Evolutionary conservation across 2,113 vertebrate genomes (phyloP).

Genomic region (Nyctibius bracteatus): DNA sequence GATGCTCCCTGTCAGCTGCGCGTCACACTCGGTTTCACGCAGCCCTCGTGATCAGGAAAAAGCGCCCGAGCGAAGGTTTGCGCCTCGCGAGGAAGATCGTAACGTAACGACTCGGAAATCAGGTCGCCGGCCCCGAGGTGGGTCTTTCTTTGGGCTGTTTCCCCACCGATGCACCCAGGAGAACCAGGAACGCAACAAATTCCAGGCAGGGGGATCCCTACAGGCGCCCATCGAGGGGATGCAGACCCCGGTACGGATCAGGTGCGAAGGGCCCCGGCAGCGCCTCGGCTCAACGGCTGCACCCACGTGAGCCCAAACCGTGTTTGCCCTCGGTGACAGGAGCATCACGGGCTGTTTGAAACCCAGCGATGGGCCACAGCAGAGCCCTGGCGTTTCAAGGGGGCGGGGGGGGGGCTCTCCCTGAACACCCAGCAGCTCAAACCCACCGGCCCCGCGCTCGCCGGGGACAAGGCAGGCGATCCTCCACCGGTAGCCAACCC

Average conservation of each 20-base stretch:
- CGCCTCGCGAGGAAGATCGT: not conserved
- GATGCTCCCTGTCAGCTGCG: conserved; percentile 40
- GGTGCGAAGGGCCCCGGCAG: not conserved
- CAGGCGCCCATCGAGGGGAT: not conserved
- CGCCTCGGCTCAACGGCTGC: not conserved
- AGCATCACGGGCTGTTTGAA: not conserved
- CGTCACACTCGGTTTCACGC: not conserved
- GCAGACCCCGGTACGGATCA: no score
- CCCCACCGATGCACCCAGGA: not conserved
- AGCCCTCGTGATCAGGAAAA: not conserved
- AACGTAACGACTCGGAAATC: not conserved
- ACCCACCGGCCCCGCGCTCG: not conserved
- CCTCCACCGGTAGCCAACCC: not conserved
- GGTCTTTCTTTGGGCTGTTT: not conserved
- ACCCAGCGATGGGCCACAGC: not conserved
- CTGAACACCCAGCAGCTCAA: not conserved
- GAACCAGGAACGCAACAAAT: not conserved
- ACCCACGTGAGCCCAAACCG: not conserved
- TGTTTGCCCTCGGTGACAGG: no score
- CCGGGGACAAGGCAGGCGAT: not conserved
- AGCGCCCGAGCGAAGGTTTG: not conserved
- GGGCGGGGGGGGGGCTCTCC: not conserved
- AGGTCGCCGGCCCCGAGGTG: not conserved
- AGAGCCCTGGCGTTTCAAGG: not conserved
- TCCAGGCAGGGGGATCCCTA: not conserved